phyloP scores from a whole-genome alignment of 2,888 invertebrate species.

The Troglohyphantes excavatus region DNA sequence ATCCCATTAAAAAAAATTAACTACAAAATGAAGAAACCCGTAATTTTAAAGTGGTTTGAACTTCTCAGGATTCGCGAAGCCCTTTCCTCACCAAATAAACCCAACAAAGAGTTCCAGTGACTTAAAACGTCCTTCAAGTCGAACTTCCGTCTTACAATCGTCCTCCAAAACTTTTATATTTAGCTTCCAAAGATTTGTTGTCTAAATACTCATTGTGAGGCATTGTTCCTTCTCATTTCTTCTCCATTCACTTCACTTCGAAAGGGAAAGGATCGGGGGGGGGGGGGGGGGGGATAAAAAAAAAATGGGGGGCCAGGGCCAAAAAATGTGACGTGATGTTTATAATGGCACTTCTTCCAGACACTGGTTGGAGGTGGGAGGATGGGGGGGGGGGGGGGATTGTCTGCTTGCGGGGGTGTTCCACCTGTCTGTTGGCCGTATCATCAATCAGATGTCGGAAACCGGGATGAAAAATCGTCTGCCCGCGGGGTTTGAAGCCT shows the following conservation, averaged over 20 bases:
- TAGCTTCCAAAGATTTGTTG: constrained; percentile 14
- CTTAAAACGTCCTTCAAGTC: constrained; percentile 15
- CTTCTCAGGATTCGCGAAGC: no score
- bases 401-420: constrained; percentile 6
- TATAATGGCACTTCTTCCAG: constrained; percentile 4
- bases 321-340: constrained; percentile 4
- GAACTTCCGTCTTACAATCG: constrained; percentile 20
- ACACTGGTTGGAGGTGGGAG: no score
- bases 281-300: background rate
- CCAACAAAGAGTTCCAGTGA: background rate
- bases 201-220: constrained; percentile 12
- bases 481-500: constrained; percentile 14
- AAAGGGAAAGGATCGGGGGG: background rate
- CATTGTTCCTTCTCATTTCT: constrained; percentile 31
- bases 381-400: background rate
- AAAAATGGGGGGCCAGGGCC: background rate
- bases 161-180: background rate
- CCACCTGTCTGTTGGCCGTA: constrained; percentile 39
- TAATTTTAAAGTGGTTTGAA: no score
- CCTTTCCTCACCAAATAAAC: no score
- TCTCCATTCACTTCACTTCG: background rate
- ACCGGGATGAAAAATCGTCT: constrained; percentile 48
- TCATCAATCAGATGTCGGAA: constrained; percentile 68
- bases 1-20: no score
- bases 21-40: no score